These are phyloP conservation scores for Australoheros facetus DNA, from an alignment of 2,797 vertebrate species.

Conservation along the genomic window DNA sequence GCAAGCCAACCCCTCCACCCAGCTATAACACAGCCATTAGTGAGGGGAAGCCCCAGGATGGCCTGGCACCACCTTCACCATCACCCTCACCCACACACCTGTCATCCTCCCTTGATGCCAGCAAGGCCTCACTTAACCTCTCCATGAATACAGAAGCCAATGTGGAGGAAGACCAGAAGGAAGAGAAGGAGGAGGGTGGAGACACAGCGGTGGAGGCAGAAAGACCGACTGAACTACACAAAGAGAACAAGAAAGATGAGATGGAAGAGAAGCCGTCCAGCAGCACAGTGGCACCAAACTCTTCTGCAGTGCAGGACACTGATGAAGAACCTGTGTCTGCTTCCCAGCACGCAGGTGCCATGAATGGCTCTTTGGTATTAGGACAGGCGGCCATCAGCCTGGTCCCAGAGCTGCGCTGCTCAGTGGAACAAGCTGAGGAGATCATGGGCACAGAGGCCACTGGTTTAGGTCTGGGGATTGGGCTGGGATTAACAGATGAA, in stretches of 20 bases:
- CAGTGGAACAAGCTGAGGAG: constrained; percentile 95
- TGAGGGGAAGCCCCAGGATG: constrained; percentile 32
- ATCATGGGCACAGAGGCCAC: constrained; percentile 95
- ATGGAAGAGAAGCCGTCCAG: constrained; percentile 28
- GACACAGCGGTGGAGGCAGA: constrained; percentile 11
- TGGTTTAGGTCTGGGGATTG: constrained; percentile 67
- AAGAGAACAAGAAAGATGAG: constrained; percentile 18
- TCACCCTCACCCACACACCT: constrained; percentile 66
- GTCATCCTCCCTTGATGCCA: constrained; percentile 84
- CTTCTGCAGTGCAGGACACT: constrained; percentile 46
- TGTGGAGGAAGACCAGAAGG: constrained; percentile 27
- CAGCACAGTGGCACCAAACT: constrained; percentile 17
- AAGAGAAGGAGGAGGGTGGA: constrained; percentile 14
- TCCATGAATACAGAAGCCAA: constrained; percentile 68
- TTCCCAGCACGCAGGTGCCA: constrained; percentile 68
- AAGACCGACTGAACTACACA: constrained; percentile 12
- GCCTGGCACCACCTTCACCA: constrained; percentile 45
- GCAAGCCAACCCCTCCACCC: constrained; percentile 84
- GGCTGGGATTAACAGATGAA: constrained; percentile 72
- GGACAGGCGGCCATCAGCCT: constrained; percentile 46
- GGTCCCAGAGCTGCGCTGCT: constrained; percentile 81
- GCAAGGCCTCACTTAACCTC: constrained; percentile 70
- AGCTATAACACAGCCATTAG: constrained; percentile 80
- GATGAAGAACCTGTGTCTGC: constrained; percentile 49
- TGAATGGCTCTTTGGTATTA: constrained; percentile 81